A percentile compares a stretch with the other conserved stretches of the same genome.
Conservation (phyloP, 2,888 invertebrate genomes). For the Stenotaenia linearis region DNA sequence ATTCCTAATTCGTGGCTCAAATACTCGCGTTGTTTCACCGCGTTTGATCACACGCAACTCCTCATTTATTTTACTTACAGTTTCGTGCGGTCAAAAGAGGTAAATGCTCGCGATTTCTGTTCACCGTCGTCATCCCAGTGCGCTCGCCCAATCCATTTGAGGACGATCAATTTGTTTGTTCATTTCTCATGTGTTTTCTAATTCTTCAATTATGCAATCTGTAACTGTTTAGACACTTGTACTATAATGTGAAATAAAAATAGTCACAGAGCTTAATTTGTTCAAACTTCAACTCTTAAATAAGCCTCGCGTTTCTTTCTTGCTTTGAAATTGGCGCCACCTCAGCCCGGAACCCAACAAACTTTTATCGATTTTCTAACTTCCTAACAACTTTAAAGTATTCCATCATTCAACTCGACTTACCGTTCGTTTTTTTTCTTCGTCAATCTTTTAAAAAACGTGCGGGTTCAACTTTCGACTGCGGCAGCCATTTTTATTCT, state of each 20-base stretch:
- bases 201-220: constrained; percentile 31
- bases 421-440: background rate
- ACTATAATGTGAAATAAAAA: constrained; percentile 34
- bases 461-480: too few relatives aligned
- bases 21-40: background rate
- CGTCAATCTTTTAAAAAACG: too few relatives aligned
- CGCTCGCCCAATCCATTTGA: background rate
- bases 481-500: too few relatives aligned
- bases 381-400: background rate
- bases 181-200: constrained; percentile 4
- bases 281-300: background rate
- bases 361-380: background rate
- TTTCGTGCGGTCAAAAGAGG: background rate
- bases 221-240: constrained; percentile 35
- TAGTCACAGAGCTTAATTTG: constrained; percentile 31
- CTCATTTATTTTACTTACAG: background rate
- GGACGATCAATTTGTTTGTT: constrained; percentile 10
- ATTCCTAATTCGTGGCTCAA: constrained; percentile 24
- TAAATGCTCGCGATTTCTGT: background rate
- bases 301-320: background rate
- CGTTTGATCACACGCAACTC: background rate
- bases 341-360: background rate
- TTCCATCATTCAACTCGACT: too few relatives aligned
- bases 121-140: background rate
- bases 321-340: background rate